Conservation (phyloP, 2,797 vertebrate species). For the Anguilla obscura region DNA sequence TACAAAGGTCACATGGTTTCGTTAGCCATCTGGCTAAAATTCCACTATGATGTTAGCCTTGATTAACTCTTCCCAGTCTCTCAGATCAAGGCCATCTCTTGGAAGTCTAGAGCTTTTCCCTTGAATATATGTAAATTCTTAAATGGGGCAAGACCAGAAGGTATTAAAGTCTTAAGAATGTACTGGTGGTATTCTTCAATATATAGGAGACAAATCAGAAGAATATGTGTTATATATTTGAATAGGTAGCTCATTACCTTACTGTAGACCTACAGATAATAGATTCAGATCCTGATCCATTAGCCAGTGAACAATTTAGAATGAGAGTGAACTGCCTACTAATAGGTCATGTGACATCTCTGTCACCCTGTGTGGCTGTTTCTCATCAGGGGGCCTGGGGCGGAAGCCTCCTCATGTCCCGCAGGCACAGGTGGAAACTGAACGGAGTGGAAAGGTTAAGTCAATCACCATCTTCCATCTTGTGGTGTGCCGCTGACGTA, state of each 20-base stretch:
- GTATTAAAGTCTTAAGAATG: not conserved
- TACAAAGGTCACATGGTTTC: not conserved
- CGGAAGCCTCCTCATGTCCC: constrained; percentile 94
- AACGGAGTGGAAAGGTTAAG: constrained; percentile 87
- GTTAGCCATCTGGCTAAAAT: not conserved
- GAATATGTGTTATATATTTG: not conserved
- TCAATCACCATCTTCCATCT: constrained; percentile 35
- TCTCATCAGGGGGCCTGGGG: constrained; percentile 91
- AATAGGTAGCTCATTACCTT: not conserved
- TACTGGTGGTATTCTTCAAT: not conserved
- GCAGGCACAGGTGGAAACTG: constrained; percentile 94
- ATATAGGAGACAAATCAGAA: not conserved
- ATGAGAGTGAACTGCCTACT: not conserved
- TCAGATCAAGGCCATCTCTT: not conserved
- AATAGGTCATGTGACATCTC: not conserved
- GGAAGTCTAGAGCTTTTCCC: not conserved
- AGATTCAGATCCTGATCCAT: not conserved
- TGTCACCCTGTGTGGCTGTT: not conserved
- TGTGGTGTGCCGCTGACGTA: not conserved
- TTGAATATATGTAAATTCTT: not conserved
- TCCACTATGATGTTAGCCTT: not conserved
- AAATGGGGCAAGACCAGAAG: too few relatives aligned
- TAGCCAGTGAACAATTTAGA: not conserved
- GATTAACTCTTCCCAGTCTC: not conserved
- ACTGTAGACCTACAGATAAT: not conserved